Evolutionary conservation across 1,140 invertebrate genomes (phyloP).

Genomic region (Bombus vancouverensis): DNA sequence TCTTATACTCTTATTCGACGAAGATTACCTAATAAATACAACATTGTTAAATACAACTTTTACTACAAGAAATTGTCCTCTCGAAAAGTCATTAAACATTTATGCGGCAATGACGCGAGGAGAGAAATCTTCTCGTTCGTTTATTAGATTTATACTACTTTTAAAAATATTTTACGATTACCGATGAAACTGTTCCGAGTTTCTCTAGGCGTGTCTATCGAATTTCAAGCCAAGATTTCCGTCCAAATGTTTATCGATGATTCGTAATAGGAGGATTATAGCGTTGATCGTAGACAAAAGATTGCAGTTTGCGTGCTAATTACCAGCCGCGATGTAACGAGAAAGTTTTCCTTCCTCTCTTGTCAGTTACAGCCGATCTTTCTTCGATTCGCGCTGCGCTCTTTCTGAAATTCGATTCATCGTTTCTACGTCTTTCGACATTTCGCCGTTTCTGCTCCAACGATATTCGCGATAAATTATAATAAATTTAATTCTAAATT

Average conservation of each 20-base stretch:
- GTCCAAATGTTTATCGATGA: conserved; percentile 26
- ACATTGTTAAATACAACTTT: too few species aligned
- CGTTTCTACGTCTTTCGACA: not conserved
- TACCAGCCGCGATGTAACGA: not conserved
- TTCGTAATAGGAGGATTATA: conserved; percentile 14
- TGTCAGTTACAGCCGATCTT: not conserved
- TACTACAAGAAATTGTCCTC: too few species aligned
- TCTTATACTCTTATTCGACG: too few species aligned
- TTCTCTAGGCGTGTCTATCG: not conserved
- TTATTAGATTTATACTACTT: not conserved
- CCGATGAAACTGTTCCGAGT: not conserved
- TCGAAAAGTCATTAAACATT: too few species aligned
- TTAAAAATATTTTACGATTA: not conserved
- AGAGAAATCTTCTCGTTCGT: too few species aligned
- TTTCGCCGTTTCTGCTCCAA: not conserved
- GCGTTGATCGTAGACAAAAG: not conserved
- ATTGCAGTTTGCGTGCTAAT: conserved; percentile 28
- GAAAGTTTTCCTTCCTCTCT: conserved; percentile 47
- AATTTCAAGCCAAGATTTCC: not conserved
- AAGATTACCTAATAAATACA: too few species aligned
- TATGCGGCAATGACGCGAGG: too few species aligned
- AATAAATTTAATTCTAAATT: not conserved
- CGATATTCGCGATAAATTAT: not conserved
- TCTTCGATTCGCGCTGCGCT: not conserved
- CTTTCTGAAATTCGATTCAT: not conserved